phyloP scores from a whole-genome alignment of 35 echinoderm and acorn worm species.

The Ophiothrix spiculata region DNA sequence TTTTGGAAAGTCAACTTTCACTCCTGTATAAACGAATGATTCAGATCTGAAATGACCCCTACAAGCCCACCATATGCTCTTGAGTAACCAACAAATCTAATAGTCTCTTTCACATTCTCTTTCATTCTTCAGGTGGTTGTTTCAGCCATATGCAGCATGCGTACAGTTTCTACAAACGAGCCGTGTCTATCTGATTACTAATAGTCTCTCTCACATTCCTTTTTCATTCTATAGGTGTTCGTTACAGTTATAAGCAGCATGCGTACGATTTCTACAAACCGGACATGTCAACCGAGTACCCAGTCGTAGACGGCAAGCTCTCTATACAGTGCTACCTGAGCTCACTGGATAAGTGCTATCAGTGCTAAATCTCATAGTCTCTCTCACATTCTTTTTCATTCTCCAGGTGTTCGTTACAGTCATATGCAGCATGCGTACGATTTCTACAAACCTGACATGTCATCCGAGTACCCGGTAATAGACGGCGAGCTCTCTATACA shows the following conservation, averaged over 20 bases:
- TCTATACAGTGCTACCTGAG: slow-evolving; percentile 95
- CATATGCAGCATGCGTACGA: slow-evolving; percentile 99
- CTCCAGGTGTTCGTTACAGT: slow-evolving; percentile 65
- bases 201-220: slow-evolving; percentile 34
- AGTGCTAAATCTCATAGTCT: too few species aligned
- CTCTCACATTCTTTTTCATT: neutral
- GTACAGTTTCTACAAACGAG: slow-evolving; percentile 96
- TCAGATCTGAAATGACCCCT: too few species aligned
- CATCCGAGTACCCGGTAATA: slow-evolving; percentile 83
- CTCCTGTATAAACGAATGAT: too few species aligned
- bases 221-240: slow-evolving; percentile 47
- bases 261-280: slow-evolving; percentile 99
- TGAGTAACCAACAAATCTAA: too few species aligned
- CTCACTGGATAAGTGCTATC: slow-evolving; percentile 91
- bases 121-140: slow-evolving; percentile 54
- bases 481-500: slow-evolving; percentile 95
- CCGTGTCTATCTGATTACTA: slow-evolving; percentile 81
- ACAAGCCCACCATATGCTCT: too few species aligned
- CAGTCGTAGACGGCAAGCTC: slow-evolving; percentile 86
- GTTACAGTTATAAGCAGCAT: slow-evolving; percentile 88
- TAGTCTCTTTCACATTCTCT: too few species aligned
- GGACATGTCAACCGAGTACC: slow-evolving; percentile 90
- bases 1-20: too few species aligned
- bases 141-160: slow-evolving; percentile 91
- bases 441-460: slow-evolving; percentile 96